Evolutionary conservation across 2,888 invertebrate genomes (phyloP), one percentile per base, ranked within the genome.

Genomic region (Cerastis leucographa): DNA sequence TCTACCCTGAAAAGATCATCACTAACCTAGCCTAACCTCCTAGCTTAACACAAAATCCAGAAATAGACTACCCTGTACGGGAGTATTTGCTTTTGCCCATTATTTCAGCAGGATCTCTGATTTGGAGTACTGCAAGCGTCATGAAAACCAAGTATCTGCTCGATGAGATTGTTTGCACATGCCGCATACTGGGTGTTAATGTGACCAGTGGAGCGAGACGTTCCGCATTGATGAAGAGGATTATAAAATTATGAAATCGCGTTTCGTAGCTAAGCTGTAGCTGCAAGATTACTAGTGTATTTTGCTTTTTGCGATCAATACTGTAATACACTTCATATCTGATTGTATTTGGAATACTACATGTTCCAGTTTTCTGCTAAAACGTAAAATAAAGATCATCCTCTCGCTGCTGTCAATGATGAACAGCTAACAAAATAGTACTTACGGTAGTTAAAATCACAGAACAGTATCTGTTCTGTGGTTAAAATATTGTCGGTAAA

Each of bases 181-280:
- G 42, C 64, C 64, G 9, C 42, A 35, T 66, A 67, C 51, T 49
- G 35, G 51, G 64, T 69, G 75, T 61, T 76, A 71, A 64, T 61
- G 59, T 59, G 44, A 54, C 72, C 79, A 77, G 81, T 85, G 81
- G 73, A 76, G 81, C 77, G 81, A 29, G 51, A 59, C 80, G 80
- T 73, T 72, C 80, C 80, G 83, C 80, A 81, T 80, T 80, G 71
- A 22, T 77, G 80, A 81, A 62, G 80, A 81, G 49, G 42, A 80
- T 80, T 80, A 76, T 61, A 67, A 70, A 69, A 80, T 80, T 80
- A 80, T 81, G 77, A 80, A 80, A 80, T 77, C 54, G 81, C 42
- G 46, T 67, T 64, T 80, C 74, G 66, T 44, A 44, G 35, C 59
- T 35, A 42, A 64, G 42, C 42, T 42, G 14, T 59, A 64, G 46